These are phyloP conservation scores for Glaucidium brasilianum DNA, from an alignment of 2,113 vertebrate genomes.

Conservation along the genomic window DNA sequence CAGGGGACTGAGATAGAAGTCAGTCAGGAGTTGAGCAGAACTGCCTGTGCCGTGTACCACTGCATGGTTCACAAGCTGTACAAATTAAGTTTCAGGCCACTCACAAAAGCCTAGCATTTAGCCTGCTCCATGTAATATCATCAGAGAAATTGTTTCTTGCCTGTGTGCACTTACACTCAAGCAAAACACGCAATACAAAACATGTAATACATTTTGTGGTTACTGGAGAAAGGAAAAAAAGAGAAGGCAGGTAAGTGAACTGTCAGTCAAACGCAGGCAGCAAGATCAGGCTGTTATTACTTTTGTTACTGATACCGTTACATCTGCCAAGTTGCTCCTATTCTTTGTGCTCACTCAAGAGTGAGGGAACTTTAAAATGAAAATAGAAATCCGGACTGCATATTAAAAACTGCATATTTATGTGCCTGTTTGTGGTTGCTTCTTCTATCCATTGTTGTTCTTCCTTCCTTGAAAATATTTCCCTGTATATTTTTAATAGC, in stretches of 20 bases:
- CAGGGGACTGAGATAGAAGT: background rate
- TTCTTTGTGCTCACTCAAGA: slow-evolving; percentile 35
- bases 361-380: slow-evolving; percentile 9
- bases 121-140: background rate
- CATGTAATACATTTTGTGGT: slow-evolving; percentile 15
- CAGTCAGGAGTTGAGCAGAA: background rate
- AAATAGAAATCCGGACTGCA: background rate
- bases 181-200: background rate
- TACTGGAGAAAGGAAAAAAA: background rate
- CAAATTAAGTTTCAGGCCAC: slow-evolving; percentile 40
- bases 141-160: slow-evolving; percentile 44
- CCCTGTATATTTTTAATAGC: background rate
- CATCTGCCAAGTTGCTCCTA: background rate
- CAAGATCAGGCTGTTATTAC: background rate
- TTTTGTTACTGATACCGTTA: background rate
- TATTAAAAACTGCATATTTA: slow-evolving; percentile 31
- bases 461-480: background rate
- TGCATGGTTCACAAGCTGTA: background rate
- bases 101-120: slow-evolving; percentile 13
- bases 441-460: background rate
- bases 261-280: background rate
- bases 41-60: background rate
- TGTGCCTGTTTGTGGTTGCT: background rate
- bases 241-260: slow-evolving; percentile 20
- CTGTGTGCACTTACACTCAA: background rate